phyloP scores from a whole-genome alignment of 2,888 invertebrate genomes.

The Melipona beecheii region DNA sequence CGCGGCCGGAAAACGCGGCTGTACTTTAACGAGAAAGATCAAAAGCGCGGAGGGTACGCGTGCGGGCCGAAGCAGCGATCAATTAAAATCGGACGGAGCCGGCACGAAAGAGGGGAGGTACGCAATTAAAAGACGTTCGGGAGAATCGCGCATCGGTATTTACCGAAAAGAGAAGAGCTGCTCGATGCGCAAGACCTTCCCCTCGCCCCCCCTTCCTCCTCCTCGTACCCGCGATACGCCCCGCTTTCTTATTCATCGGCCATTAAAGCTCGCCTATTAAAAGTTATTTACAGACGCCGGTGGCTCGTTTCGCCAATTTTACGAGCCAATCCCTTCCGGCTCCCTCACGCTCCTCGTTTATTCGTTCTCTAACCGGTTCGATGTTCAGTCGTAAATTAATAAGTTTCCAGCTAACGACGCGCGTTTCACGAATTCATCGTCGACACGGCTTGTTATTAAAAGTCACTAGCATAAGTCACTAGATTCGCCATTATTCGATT shows the following conservation, averaged over 20 bases:
- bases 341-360: neutral
- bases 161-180: neutral
- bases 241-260: slow-evolving; percentile 27
- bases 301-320: slow-evolving; percentile 28
- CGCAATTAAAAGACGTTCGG: neutral
- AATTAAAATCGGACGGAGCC: neutral
- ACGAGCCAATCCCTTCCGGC: neutral
- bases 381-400: neutral
- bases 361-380: neutral
- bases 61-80: neutral
- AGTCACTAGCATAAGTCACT: too few species aligned
- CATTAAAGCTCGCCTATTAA: slow-evolving; percentile 29
- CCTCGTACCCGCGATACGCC: neutral
- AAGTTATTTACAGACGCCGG: slow-evolving; percentile 11
- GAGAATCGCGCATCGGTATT: neutral
- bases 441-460: neutral
- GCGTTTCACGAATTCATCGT: neutral
- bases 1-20: neutral
- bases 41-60: neutral
- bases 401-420: slow-evolving; percentile 1
- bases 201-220: too few species aligned
- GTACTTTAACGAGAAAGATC: neutral
- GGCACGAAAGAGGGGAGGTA: neutral
- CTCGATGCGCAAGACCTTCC: neutral
- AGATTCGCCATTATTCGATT: too few species aligned